Evolutionary conservation across 2,797 vertebrate species (phyloP).

Genomic region (Mycteria americana): DNA sequence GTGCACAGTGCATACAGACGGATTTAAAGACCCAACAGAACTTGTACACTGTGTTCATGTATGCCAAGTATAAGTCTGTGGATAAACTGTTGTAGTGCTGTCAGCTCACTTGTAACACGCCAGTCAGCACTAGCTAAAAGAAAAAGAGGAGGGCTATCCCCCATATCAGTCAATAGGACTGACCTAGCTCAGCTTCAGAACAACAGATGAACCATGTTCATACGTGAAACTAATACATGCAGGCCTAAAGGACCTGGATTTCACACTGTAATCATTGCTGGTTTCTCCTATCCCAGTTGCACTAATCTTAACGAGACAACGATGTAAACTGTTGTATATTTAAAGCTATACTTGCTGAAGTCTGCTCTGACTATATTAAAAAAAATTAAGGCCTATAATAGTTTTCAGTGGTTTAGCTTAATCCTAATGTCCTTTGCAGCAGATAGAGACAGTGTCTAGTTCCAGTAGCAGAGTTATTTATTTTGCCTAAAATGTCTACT

Average conservation of each 20-base stretch:
- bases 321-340: neutral
- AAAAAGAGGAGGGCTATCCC: neutral
- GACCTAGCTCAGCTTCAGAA: neutral
- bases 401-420: neutral
- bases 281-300: neutral
- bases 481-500: neutral
- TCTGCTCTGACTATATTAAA: neutral
- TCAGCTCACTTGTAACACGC: neutral
- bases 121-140: neutral
- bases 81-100: neutral
- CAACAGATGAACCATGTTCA: fast-evolving
- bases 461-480: neutral
- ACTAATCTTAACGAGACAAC: neutral
- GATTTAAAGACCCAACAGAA: neutral
- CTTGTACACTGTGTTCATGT: neutral
- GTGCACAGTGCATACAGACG: neutral
- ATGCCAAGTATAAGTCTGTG: neutral
- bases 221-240: fast-evolving
- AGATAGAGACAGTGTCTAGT: neutral
- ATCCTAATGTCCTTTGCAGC: neutral
- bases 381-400: neutral
- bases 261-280: neutral
- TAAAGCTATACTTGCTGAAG: neutral
- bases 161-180: fast-evolving
- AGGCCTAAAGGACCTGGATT: neutral